Evolutionary conservation across 2,888 invertebrate species (phyloP), one percentile per base, ranked within the genome.

Genomic region (Apomyelois bistriatella): DNA sequence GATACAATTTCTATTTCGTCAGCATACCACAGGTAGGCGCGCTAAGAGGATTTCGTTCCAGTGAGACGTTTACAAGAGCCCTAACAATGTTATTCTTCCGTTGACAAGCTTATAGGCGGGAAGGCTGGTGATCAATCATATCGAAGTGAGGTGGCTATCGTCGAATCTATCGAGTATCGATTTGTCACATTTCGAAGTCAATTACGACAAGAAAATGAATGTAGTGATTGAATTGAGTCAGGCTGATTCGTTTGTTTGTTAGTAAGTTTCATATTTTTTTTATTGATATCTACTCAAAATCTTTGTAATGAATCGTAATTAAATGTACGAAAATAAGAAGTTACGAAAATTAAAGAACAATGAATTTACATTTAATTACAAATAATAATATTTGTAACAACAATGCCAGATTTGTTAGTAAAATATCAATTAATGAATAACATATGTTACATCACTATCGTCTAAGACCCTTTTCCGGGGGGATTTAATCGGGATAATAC

Each of bases 401-500:
- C n/a, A n/a, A n/a, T n/a, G n/a, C n/a, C n/a, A 38, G 9, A n/a
- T n/a, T 36, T n/a, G 12, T n/a, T 36, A 22, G 1, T 36, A 12
- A 30, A 49, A 49, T 13, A 40, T 49, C 49, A 30, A 49, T 40
- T 37, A 37, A 9, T 2, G n/a, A 12, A 38, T 49, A 28, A 28
- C 53, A 16, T 22, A 36, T 68, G 72, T 74, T 73, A 76, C 82
- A 83, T 79, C 84, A 82, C 84, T 84, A 84, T 62, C 15, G 68
- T 71, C 66, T 81, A 81, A 85, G 79, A 79, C 79, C 79, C 79
- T 76, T 79, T 77, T 79, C 81, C 71, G 66, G 62, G 72, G 80
- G 85, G 86, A 80, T 85, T 82, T 85, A 86, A 85, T 85, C 81
- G 77, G 79, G 80, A 85, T 87, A 86, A 85, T 85, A 85, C 86